Percentiles rank a stretch among this genome's conserved stretches.
Conservation (phyloP, 2,888 invertebrate genomes). For the Euproctis similis region DNA sequence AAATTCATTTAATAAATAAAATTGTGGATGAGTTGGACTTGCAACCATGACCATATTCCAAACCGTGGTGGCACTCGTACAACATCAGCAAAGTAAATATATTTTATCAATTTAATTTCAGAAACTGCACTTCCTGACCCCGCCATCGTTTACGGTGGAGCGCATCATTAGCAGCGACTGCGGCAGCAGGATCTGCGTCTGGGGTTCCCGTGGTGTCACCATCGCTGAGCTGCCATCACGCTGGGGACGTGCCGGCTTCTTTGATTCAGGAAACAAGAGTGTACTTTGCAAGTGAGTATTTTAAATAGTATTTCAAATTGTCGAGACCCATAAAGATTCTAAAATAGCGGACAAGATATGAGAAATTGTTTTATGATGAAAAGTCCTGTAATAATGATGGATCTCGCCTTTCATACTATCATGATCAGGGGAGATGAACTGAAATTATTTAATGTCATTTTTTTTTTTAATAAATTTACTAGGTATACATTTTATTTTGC, state of each 20-base stretch:
- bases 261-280: conserved; percentile 79
- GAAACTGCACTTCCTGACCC: conserved; percentile 80
- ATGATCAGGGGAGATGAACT: not conserved
- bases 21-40: no score
- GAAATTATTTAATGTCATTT: no score
- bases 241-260: conserved; percentile 81
- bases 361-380: not conserved
- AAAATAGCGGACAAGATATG: not conserved
- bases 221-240: conserved; percentile 82
- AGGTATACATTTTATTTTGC: no score
- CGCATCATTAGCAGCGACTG: conserved; percentile 79
- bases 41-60: no score
- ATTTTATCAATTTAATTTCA: no score
- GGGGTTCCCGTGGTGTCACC: conserved; percentile 81
- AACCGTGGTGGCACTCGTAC: not conserved
- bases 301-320: no score
- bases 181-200: conserved; percentile 80
- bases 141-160: conserved; percentile 82
- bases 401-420: no score
- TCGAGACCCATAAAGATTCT: no score
- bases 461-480: no score
- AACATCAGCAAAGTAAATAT: not conserved
- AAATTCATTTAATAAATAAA: no score
- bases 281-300: conserved; percentile 82
- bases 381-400: not conserved